These are phyloP conservation scores for Platysteira castanea DNA, from an alignment of 2,113 vertebrate species.

Conservation along the genomic window DNA sequence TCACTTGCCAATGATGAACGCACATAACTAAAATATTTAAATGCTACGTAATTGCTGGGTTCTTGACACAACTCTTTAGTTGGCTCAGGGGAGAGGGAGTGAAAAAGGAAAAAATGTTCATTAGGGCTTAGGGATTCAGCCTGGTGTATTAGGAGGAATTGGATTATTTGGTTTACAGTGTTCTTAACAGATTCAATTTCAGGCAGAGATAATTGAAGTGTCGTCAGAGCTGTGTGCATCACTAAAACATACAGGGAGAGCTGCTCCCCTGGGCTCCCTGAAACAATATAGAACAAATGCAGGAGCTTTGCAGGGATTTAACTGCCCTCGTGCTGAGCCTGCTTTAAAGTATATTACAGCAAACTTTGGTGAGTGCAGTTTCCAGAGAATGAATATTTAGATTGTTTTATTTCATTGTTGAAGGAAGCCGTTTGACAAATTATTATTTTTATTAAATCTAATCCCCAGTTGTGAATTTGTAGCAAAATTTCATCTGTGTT, in stretches of 20 bases:
- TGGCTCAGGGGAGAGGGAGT: constrained; percentile 35
- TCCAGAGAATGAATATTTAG: neutral
- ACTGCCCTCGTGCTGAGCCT: neutral
- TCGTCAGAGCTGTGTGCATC: constrained; percentile 32
- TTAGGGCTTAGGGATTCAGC: constrained; percentile 56
- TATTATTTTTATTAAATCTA: neutral
- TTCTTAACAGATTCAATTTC: constrained; percentile 66
- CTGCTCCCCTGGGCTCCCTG: constrained; percentile 19
- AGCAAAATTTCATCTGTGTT: neutral
- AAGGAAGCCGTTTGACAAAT: neutral
- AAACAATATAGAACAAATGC: constrained; percentile 22
- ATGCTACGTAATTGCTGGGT: constrained; percentile 59
- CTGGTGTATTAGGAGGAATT: constrained; percentile 51
- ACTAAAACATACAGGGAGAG: constrained; percentile 8
- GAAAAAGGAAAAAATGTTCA: constrained; percentile 56
- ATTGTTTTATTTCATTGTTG: neutral
- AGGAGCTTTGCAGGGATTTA: constrained; percentile 27
- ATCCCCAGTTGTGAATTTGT: neutral
- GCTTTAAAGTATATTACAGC: neutral
- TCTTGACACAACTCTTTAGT: constrained; percentile 64
- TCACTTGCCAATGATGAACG: constrained; percentile 35
- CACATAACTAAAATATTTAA: constrained; percentile 69
- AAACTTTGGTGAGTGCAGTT: neutral
- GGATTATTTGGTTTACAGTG: constrained; percentile 52
- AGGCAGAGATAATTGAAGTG: constrained; percentile 38